Base-by-base conservation (phyloP, 2,888 invertebrate genomes). In the Dynastes grantii region DNA sequence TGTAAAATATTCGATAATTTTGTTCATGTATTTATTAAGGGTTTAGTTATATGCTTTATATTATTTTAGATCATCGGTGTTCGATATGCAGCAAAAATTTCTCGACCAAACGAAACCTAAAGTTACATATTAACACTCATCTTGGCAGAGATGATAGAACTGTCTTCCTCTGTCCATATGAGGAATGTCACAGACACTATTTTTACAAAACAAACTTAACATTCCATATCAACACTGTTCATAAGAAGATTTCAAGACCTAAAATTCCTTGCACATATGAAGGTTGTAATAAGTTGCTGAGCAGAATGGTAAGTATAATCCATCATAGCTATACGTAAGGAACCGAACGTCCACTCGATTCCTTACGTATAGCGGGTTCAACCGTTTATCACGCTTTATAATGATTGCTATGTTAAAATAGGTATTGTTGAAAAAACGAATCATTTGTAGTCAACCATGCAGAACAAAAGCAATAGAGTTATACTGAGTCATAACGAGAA, bases 121-220 rank as follows among this genome's bases (percentile, higher is more conserved):
- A 79, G 45, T 70, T 76, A 9, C 87, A 87, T 78, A 70, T 79
- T 6, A 40, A 83, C 22, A 78, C 80, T 8, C 86, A 86, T 73
- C 3, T 82, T 61, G 65, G 78, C 3, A 79, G 83, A 58, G 82
- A 82, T 65, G 75, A 82, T 63, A 80, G 76, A 63, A 77, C 81
- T 32, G 49, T 81, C 49, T 85, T 82, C 78, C 61, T 67, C 4
- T 87, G 87, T 81, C 81, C 83, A 9, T 85, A 84, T 76, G 75
- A 83, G n/a, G 80, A 83, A 22, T 87, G 87, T 78, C 75, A 81
- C 11, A 80, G 83, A 32, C 80, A 80, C n/a, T 87, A 85, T 80
- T 81, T 82, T 55, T 84, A 85, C 68, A 85, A 85, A 67, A 85
- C 83, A 51, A 86, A 85, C 79, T 77, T 87, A 64, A 82, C 71